phyloP scores from a whole-genome alignment of 2,888 invertebrate species.

The Cephus pygmeus region DNA sequence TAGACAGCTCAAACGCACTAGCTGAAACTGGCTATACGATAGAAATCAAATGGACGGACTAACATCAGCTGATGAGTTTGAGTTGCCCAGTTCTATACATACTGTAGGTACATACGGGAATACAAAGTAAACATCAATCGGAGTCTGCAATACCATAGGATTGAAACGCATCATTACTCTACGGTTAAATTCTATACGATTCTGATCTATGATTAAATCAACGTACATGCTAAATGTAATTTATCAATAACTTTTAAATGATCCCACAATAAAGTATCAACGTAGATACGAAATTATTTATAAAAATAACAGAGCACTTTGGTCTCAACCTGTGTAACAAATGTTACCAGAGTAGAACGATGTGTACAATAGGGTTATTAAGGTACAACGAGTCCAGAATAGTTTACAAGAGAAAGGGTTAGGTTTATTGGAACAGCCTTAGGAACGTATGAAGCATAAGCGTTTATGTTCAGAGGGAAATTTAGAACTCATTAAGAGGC shows the following conservation, averaged over 20 bases:
- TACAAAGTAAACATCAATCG: neutral
- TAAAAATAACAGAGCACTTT: neutral
- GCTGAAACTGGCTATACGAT: too few species aligned
- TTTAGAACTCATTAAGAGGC: constrained; percentile 57
- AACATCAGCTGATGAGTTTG: too few species aligned
- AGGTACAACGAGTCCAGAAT: neutral
- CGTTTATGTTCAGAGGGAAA: constrained; percentile 29
- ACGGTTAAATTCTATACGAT: neutral
- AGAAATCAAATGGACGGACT: too few species aligned
- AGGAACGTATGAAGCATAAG: neutral
- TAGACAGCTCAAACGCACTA: too few species aligned
- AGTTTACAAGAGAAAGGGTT: neutral
- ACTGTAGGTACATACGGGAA: neutral
- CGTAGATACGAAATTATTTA: neutral
- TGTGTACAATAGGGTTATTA: neutral
- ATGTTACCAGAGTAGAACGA: neutral
- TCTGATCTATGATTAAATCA: neutral
- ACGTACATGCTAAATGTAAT: neutral
- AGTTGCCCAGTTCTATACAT: too few species aligned
- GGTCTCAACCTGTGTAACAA: neutral
- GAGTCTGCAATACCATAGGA: neutral
- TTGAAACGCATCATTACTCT: neutral
- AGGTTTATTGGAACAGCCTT: neutral
- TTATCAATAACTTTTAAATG: neutral
- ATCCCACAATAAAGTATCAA: neutral